Base-by-base conservation (phyloP, 2,797 vertebrate genomes). In the Hipposideros larvatus region DNA sequence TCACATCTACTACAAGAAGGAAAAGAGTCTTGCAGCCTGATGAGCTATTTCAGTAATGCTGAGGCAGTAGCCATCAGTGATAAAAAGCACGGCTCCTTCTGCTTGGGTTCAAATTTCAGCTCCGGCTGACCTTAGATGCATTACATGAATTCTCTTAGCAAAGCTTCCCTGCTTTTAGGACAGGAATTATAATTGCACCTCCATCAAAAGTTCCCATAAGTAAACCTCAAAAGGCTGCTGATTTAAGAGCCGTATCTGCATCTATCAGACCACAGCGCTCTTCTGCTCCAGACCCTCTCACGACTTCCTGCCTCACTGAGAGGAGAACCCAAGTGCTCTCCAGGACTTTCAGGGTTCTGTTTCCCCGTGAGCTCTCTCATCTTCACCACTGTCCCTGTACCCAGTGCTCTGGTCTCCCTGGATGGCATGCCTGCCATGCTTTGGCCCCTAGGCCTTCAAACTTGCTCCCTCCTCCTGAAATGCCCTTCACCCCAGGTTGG, bases 181-280 rank as follows among this genome's bases (percentile, higher is more conserved):
- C 24, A 11, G 18, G 24, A 16, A 51, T 31, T 41, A 43, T 26
- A 68, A 48, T 37, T 22, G 19, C 22, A 19, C 4, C 15, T 11
- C 28, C 51, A 65, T 51, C 26, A 80, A 31, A 53, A 18, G 5
- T 37, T 22, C 0, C 65, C 51, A 4, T 51, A 8, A 37, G 57
- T 59, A 84, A 94, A 92, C 34, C 46, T 74, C 31, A 51, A 68
- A 80, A 31, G 57, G 46, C 22, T 89, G 28, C 78, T 94, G 34
- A 48, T 46, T 61, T 87, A 24, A 71, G 15, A 53, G 4, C 16
- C 53, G 74, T 63, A 31, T 22, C 57, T 84, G 34, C 2, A 26
- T 4, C 46, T 16, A 34, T 83, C 51, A 26, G 43, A 70, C 41
- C 46, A 71, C 0, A 0, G 8, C 7, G 41, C 11, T 46, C 34